phyloP scores from a whole-genome alignment of 2,888 invertebrate genomes.

The Acrobasis consociella region DNA sequence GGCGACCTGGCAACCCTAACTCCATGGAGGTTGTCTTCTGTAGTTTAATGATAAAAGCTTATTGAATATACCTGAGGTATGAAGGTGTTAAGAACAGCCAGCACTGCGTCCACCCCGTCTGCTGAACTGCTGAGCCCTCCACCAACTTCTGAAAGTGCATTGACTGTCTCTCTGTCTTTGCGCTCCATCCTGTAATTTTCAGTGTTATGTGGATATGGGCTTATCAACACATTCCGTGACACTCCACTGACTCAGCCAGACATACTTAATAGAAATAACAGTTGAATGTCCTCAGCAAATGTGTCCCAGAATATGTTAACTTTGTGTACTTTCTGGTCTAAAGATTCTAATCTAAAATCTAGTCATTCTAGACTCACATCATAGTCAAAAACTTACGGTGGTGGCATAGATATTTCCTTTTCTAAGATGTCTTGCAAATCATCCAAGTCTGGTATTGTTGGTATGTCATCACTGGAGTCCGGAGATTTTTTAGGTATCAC shows the following conservation, averaged over 20 bases:
- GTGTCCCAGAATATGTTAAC: no score
- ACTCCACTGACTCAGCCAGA: no score
- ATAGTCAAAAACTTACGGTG: conserved; percentile 51
- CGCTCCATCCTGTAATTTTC: conserved; percentile 46
- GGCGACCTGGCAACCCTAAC: no score
- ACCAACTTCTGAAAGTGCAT: conserved; percentile 65
- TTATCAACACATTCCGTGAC: no score
- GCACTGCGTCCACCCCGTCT: conserved; percentile 65
- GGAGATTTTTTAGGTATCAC: conserved; percentile 71
- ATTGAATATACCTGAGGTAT: conserved; percentile 48
- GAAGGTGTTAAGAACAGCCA: conserved; percentile 62
- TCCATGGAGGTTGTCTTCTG: no score
- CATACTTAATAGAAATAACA: no score
- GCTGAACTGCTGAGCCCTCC: conserved; percentile 59
- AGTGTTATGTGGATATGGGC: no score
- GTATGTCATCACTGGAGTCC: conserved; percentile 74
- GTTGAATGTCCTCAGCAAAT: no score
- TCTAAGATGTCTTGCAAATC: conserved; percentile 74
- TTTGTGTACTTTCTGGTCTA: no score
- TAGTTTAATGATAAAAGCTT: no score
- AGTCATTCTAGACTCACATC: no score
- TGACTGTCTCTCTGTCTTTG: conserved; percentile 68
- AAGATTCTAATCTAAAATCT: no score
- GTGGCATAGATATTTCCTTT: conserved; percentile 68
- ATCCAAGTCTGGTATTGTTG: conserved; percentile 77